Conservation (phyloP, 2,797 vertebrate species). For the Heteromormyrus szaboi region DNA sequence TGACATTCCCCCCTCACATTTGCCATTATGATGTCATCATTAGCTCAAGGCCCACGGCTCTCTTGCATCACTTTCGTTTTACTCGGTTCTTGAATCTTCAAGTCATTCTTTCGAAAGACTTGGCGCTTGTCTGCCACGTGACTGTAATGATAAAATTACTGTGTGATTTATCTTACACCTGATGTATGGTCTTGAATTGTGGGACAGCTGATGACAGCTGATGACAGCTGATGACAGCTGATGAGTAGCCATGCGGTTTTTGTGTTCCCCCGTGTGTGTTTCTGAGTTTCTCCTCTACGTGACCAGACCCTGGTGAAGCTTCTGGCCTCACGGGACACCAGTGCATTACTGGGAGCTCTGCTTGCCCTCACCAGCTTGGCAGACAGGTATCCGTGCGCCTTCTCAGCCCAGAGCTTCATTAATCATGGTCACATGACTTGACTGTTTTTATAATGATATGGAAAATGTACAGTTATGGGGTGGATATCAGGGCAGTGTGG, state of each 20-base stretch:
- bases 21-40: neutral
- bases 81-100: neutral
- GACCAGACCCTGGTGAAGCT: conserved; percentile 76
- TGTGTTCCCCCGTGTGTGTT: neutral
- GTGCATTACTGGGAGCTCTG: conserved; percentile 73
- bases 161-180: neutral
- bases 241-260: no score
- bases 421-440: neutral
- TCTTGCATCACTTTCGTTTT: neutral
- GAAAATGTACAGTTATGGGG: neutral
- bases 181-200: neutral
- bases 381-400: conserved; percentile 63
- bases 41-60: neutral
- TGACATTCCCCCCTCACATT: neutral
- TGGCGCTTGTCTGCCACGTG: neutral
- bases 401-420: neutral
- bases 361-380: conserved; percentile 74
- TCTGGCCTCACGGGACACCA: conserved; percentile 69
- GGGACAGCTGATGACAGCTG: neutral
- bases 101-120: neutral
- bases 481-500: neutral
- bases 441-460: neutral
- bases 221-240: neutral
- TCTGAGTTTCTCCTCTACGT: conserved; percentile 8
- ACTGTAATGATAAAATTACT: neutral